Conservation (phyloP, 2,113 vertebrate genomes). For the Jacana jacana region DNA sequence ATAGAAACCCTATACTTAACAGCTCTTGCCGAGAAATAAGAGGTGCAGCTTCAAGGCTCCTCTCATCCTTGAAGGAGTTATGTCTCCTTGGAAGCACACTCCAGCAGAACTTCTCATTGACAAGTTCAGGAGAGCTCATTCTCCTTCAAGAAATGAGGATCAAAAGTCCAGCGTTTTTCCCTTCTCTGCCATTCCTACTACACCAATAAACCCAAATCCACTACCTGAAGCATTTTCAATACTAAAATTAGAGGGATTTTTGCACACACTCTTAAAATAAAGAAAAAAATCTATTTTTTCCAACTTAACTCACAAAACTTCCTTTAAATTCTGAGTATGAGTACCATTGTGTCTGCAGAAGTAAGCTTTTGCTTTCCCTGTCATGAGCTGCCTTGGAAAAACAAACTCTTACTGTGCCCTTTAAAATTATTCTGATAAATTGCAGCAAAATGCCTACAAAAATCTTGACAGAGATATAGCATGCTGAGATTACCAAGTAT, state of each 20-base stretch:
- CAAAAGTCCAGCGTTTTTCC: background rate
- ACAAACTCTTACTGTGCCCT: background rate
- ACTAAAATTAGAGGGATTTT: background rate
- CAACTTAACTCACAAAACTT: background rate
- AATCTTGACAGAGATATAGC: background rate
- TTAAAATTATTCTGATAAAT: background rate
- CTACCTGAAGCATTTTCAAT: background rate
- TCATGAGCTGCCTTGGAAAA: background rate
- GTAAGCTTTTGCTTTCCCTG: background rate
- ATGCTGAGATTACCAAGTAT: background rate
- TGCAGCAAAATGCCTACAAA: background rate
- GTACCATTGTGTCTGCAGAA: background rate
- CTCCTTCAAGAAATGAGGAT: background rate
- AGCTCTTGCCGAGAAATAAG: background rate
- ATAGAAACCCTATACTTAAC: background rate
- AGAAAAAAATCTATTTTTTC: background rate
- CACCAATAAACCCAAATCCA: background rate
- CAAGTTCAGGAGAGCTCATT: background rate
- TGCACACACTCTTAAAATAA: background rate
- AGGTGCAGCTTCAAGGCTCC: background rate
- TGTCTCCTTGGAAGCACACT: background rate
- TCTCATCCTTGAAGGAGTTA: background rate
- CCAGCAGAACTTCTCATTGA: background rate
- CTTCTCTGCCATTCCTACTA: background rate
- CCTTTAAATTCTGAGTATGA: background rate